These are phyloP conservation scores for Meteorus colon DNA, from an alignment of 2,888 invertebrate genomes.

Conservation along the genomic window DNA sequence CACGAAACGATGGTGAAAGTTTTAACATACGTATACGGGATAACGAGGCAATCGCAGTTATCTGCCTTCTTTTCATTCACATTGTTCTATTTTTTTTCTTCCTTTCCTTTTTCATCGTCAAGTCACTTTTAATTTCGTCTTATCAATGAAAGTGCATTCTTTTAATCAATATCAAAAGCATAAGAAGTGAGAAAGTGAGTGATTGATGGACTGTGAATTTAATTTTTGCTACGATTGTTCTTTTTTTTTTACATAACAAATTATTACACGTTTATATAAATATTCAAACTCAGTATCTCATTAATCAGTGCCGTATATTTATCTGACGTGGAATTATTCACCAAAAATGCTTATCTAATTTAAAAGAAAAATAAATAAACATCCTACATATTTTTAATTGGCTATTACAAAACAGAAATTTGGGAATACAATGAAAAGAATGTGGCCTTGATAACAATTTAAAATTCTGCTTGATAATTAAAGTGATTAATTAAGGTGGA, in stretches of 20 bases:
- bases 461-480: too few species aligned
- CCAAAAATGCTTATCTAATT: too few species aligned
- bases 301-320: too few species aligned
- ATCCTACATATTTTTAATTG: too few species aligned
- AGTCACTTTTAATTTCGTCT: background rate
- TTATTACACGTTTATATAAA: background rate
- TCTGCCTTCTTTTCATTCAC: background rate
- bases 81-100: slow-evolving; percentile 5
- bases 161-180: background rate
- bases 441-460: too few species aligned
- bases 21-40: slow-evolving; percentile 23
- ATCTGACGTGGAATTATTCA: too few species aligned
- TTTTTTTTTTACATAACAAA: background rate
- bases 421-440: too few species aligned
- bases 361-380: too few species aligned
- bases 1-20: slow-evolving; percentile 32
- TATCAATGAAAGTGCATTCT: slow-evolving; percentile 8
- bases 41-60: slow-evolving; percentile 20
- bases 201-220: background rate
- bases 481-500: too few species aligned
- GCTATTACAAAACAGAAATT: too few species aligned
- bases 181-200: background rate
- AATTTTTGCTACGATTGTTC: background rate
- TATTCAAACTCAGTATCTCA: background rate
- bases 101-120: background rate